Percentiles rank a stretch among this genome's conserved stretches.
Conservation (phyloP, 1,140 invertebrate species). For the Drosophila lacteicornis region DNA sequence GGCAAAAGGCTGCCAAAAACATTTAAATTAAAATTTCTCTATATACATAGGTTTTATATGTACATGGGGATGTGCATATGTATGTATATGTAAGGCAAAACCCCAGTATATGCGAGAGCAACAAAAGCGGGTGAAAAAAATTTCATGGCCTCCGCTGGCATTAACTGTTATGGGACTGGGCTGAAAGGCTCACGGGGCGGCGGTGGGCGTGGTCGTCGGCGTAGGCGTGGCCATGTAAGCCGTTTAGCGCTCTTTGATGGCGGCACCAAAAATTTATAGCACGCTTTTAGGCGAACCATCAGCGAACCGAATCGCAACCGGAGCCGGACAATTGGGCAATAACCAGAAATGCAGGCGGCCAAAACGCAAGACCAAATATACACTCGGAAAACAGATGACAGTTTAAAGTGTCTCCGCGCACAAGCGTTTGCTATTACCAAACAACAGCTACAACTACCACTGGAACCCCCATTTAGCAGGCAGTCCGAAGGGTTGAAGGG, state of each 20-base stretch:
- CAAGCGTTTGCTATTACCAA: constrained; percentile 11
- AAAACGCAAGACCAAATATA: constrained; percentile 17
- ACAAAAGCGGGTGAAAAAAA: constrained; percentile 29
- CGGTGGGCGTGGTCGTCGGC: constrained; percentile 14
- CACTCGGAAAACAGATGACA: constrained; percentile 68
- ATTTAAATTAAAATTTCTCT: constrained; percentile 80
- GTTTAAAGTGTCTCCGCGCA: constrained; percentile 65
- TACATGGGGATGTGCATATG: not conserved
- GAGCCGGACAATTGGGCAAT: constrained; percentile 68
- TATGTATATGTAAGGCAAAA: constrained; percentile 10
- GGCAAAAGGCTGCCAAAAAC: constrained; percentile 75
- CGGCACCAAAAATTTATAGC: constrained; percentile 72
- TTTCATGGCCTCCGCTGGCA: constrained; percentile 61
- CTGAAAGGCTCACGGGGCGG: constrained; percentile 15
- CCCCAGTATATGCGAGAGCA: constrained; percentile 3
- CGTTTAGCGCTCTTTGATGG: constrained; percentile 79
- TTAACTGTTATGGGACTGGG: constrained; percentile 67
- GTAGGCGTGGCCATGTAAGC: constrained; percentile 68
- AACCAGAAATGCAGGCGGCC: constrained; percentile 53
- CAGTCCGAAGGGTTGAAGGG: constrained; percentile 19
- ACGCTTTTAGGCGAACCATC: constrained; percentile 51
- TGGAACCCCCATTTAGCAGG: not conserved
- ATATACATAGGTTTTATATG: constrained; percentile 27
- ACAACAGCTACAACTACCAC: not conserved
- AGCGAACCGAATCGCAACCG: constrained; percentile 32